These are phyloP conservation scores for Macrostomum cliftonense DNA, from an alignment of 2,888 invertebrate genomes.

Conservation along the genomic window DNA sequence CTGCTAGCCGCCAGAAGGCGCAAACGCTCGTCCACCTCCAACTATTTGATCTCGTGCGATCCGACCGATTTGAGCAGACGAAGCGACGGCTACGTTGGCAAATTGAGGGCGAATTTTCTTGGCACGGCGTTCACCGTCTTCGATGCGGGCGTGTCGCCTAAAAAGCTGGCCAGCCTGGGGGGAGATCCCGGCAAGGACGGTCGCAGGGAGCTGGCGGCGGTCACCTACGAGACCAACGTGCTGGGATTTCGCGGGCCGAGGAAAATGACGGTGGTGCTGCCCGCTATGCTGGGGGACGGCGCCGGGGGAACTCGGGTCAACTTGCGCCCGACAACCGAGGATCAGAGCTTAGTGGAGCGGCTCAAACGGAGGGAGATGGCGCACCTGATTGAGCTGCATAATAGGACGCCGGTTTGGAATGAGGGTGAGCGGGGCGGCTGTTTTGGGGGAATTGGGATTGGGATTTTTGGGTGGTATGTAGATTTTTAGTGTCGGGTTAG, in stretches of 20 bases:
- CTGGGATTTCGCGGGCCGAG: constrained; percentile 95
- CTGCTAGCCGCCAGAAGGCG: constrained; percentile 67
- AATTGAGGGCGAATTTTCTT: constrained; percentile 77
- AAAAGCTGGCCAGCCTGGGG: neutral
- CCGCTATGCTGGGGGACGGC: constrained; percentile 67
- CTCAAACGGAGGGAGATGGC: constrained; percentile 61
- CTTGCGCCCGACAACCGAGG: constrained; percentile 51
- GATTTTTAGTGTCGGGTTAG: too few species aligned
- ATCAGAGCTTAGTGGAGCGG: constrained; percentile 43
- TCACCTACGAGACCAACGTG: constrained; percentile 92
- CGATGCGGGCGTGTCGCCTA: constrained; percentile 60
- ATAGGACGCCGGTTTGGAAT: constrained; percentile 98
- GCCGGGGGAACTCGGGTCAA: constrained; percentile 48
- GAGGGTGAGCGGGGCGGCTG: constrained; percentile 48
- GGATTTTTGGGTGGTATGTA: too few species aligned
- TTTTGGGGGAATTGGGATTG: too few species aligned
- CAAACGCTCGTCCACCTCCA: constrained; percentile 92
- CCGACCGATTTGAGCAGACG: constrained; percentile 81
- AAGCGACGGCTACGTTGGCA: constrained; percentile 81
- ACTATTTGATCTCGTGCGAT: constrained; percentile 89
- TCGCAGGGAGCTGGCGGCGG: constrained; percentile 46
- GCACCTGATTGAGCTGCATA: constrained; percentile 78
- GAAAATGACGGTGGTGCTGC: constrained; percentile 94
- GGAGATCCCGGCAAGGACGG: neutral
- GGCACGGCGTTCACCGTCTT: constrained; percentile 92